Base-by-base conservation (phyloP, 2,797 vertebrate genomes). In the Urocyon cinereoargenteus region DNA sequence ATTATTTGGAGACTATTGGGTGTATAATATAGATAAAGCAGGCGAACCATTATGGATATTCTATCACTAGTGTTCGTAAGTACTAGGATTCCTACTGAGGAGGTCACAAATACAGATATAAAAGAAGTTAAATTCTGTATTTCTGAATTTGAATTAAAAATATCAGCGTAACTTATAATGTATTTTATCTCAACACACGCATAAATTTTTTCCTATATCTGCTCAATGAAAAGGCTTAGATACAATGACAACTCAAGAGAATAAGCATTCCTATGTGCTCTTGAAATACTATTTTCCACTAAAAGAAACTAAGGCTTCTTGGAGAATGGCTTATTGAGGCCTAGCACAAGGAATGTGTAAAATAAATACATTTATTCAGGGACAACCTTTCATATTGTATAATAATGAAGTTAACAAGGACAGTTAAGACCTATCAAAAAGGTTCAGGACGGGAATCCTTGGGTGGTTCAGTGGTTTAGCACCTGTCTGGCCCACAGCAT, bases 141-240 rank as follows among this genome's bases (percentile, higher is more conserved):
- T 66, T 18, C 68, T 91, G 83, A 87, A 79, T 88, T 93, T 78
- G 75, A 77, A 90, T 28, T 78, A 66, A 31, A 90, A 83, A 87
- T 83, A 85, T 31, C 57, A 79, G 34, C 34, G 34, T 86, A 77
- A 61, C 26, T 79, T 77, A 79, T 31, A n/a, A 81, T 26, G 5
- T 21, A 51, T 62, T 94, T 85, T 89, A 36, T 68, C 26, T 91
- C 88, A 94, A 94, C 51, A 88, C 11, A 53, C 10, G 68, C 9
- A 68, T 3, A 64, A 6, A 19, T 75, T 73, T 62, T 82, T 84
- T 36, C 53, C 24, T 51, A 24, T 1, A 34, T 51, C n/a, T 68
- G 3, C 64, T 62, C 77, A 51, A 4, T 34, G 16, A 72, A 75
- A 57, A 53, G 13, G 3, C 68, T 86, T 83, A 59, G 55, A 1